Evolutionary conservation across 2,797 vertebrate genomes (phyloP).

Genomic region (Muscicapa striata): DNA sequence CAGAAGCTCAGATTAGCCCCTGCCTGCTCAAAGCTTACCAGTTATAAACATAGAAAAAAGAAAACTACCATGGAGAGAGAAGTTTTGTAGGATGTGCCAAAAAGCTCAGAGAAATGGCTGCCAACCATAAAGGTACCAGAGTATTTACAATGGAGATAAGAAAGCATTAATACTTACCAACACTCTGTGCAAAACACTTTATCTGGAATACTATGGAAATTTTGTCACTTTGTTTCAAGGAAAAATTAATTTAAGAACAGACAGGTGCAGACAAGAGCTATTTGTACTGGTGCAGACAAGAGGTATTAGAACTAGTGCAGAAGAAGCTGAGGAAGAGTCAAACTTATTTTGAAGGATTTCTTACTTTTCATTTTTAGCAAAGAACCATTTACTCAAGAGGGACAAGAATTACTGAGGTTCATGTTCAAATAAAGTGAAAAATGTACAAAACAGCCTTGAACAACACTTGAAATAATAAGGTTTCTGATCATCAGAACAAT

Average conservation of each 20-base stretch:
- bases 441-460: background rate
- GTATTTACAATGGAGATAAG: background rate
- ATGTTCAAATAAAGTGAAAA: background rate
- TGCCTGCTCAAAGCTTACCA: background rate
- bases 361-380: background rate
- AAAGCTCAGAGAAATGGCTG: background rate
- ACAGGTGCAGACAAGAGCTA: background rate
- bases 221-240: slow-evolving; percentile 4
- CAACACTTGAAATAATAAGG: background rate
- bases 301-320: background rate
- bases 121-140: background rate
- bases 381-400: background rate
- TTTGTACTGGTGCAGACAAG: background rate
- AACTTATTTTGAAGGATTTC: background rate
- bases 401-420: background rate
- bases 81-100: background rate
- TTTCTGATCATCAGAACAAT: background rate
- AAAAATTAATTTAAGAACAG: background rate
- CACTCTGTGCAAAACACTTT: slow-evolving; percentile 15
- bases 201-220: background rate
- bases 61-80: background rate
- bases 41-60: background rate
- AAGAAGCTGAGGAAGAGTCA: background rate
- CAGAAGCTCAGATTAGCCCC: background rate
- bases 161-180: slow-evolving; percentile 42